Conservation (phyloP, 2,113 vertebrate genomes). For the Amblyornis subalaris region DNA sequence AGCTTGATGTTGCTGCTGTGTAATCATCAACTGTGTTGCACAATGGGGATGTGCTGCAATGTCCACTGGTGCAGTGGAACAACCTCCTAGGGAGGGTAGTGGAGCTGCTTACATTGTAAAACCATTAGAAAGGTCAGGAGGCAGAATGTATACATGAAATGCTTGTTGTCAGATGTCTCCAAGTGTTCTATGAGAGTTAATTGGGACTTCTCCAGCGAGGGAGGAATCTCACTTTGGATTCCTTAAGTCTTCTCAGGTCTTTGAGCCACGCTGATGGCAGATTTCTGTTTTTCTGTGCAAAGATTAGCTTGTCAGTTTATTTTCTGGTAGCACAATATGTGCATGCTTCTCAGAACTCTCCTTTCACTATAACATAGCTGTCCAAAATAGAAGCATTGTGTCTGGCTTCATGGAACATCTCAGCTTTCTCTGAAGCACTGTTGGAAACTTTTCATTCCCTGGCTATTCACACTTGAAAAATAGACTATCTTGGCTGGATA, state of each 20-base stretch:
- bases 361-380: neutral
- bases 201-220: neutral
- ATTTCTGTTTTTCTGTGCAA: neutral
- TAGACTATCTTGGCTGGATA: constrained; percentile 32
- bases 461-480: constrained; percentile 50
- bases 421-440: constrained; percentile 2
- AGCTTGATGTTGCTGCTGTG: neutral
- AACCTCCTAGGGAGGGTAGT: neutral
- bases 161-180: neutral
- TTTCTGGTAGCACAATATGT: neutral
- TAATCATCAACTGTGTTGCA: neutral
- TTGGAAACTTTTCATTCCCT: constrained; percentile 49
- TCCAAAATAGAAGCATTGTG: constrained; percentile 61
- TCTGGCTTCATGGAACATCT: constrained; percentile 21
- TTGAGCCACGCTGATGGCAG: neutral
- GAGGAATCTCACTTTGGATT: neutral
- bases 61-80: neutral
- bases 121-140: neutral
- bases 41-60: neutral
- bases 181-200: neutral
- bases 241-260: neutral
- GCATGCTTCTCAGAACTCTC: neutral
- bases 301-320: neutral
- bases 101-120: neutral
- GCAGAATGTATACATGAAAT: neutral